Evolutionary conservation across 2,888 invertebrate genomes (phyloP).

Genomic region (Chironomus tentans): DNA sequence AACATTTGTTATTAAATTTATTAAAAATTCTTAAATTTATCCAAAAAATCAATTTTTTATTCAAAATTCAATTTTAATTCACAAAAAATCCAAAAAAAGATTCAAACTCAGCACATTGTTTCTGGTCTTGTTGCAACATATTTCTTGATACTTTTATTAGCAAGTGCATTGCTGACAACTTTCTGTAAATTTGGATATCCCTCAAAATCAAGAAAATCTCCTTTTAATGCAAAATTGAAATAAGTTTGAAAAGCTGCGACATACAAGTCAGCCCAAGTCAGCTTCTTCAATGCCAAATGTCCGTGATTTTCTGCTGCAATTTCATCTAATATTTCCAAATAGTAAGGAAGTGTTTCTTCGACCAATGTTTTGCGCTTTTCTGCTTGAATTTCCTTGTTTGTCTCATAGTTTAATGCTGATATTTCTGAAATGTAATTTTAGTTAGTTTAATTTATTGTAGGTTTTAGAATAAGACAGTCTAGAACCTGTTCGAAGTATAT

Average conservation of each 20-base stretch:
- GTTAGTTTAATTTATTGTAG: too few relatives aligned
- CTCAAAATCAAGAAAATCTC: conserved; percentile 38
- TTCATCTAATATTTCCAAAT: conserved; percentile 43
- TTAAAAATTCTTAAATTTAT: too few relatives aligned
- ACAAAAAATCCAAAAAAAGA: too few relatives aligned
- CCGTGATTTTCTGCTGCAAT: conserved; percentile 45
- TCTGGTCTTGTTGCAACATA: conserved; percentile 48
- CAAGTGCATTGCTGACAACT: conserved; percentile 42
- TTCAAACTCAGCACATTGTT: neutral
- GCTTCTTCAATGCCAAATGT: conserved; percentile 41
- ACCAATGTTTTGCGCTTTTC: conserved; percentile 37
- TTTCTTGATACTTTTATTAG: conserved; percentile 44
- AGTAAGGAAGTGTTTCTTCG: conserved; percentile 43
- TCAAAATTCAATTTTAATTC: too few relatives aligned
- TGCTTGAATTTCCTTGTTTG: conserved; percentile 40
- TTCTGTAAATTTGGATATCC: conserved; percentile 44
- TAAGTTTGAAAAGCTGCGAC: conserved; percentile 45
- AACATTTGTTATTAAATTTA: too few relatives aligned
- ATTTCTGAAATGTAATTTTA: conserved; percentile 36
- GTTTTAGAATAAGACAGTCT: too few relatives aligned
- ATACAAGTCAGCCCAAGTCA: conserved; percentile 50
- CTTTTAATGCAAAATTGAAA: conserved; percentile 40
- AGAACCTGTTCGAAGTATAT: too few relatives aligned
- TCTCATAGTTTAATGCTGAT: conserved; percentile 40
- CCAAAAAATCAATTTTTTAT: too few relatives aligned